phyloP scores from a whole-genome alignment of 2,113 vertebrate species.

The Tringa solitaria region DNA sequence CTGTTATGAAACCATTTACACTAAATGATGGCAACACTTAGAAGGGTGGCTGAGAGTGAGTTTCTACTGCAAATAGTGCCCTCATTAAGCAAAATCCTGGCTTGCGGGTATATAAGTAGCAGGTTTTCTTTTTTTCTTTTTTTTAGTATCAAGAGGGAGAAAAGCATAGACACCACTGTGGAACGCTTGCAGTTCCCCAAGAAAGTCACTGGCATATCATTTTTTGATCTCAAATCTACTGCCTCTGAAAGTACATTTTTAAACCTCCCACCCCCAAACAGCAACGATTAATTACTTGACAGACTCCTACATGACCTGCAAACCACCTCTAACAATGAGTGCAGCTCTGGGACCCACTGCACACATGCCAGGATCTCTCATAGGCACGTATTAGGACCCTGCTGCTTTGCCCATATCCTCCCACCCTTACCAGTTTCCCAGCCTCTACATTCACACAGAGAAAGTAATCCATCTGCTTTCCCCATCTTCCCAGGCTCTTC shows the following conservation, averaged over 20 bases:
- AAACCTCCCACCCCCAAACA: background rate
- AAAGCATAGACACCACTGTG: background rate
- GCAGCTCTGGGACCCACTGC: background rate
- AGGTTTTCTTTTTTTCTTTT: background rate
- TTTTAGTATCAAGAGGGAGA: background rate
- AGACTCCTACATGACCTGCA: background rate
- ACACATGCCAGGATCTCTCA: background rate
- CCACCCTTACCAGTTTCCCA: background rate
- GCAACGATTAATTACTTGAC: background rate
- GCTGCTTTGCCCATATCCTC: background rate
- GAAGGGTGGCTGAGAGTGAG: background rate
- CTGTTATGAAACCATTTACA: slow-evolving; percentile 57
- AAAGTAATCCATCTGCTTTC: rapidly evolving
- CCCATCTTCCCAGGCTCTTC: background rate
- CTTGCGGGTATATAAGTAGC: background rate
- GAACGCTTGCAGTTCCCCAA: background rate
- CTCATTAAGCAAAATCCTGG: background rate
- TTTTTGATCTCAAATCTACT: background rate
- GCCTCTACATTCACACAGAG: background rate
- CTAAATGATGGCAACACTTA: slow-evolving; percentile 40
- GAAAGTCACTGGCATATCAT: background rate
- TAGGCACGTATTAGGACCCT: rapidly evolving
- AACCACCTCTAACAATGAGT: background rate
- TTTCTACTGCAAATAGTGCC: background rate
- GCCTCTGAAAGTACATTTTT: background rate